phyloP scores from a whole-genome alignment of 2,797 vertebrate species.

The Pangasius djambal region DNA sequence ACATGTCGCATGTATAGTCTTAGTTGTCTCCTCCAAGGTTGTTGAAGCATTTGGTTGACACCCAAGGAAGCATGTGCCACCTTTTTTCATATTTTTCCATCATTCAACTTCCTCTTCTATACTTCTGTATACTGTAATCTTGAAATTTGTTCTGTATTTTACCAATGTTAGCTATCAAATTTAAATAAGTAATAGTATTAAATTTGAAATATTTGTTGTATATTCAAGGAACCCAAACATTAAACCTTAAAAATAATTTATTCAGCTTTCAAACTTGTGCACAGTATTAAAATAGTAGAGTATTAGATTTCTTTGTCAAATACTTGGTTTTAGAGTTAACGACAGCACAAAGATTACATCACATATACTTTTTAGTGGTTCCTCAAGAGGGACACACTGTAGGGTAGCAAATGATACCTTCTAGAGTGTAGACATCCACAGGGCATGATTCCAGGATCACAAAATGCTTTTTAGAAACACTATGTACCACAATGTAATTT shows the following conservation, averaged over 20 bases:
- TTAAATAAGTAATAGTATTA: neutral
- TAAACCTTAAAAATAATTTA: neutral
- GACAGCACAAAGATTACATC: neutral
- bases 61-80: neutral
- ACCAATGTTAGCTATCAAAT: neutral
- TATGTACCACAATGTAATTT: conserved; percentile 13
- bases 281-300: neutral
- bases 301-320: neutral
- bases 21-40: neutral
- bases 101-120: neutral
- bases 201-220: neutral
- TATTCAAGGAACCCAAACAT: neutral
- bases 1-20: neutral
- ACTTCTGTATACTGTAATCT: neutral
- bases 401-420: neutral
- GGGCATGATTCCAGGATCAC: neutral
- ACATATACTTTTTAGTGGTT: neutral
- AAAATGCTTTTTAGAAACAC: neutral
- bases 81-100: neutral
- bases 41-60: neutral
- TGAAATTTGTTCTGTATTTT: neutral
- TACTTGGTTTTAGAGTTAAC: neutral
- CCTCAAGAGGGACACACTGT: neutral
- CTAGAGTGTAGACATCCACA: neutral
- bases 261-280: neutral